phyloP scores from a whole-genome alignment of 23 tunicate species.

The Corella eumyota region DNA sequence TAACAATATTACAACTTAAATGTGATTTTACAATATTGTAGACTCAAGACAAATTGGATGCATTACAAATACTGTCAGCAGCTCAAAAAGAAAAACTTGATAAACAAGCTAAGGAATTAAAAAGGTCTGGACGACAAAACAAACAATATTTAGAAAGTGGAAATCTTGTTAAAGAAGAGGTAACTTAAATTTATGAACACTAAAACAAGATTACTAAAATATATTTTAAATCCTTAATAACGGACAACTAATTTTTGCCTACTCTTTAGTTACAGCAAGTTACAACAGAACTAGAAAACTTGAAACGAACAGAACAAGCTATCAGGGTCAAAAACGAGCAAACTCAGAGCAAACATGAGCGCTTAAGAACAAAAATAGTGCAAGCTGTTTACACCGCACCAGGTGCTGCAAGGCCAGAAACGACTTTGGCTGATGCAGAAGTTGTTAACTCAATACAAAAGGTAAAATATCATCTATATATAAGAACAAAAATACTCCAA shows the following conservation, averaged over 20 bases:
- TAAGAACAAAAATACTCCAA: no score
- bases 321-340: conserved; percentile 40
- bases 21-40: no score
- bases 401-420: conserved; percentile 50
- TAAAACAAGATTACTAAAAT: no score
- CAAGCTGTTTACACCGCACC: conserved; percentile 81
- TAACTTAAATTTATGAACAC: neutral
- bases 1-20: neutral
- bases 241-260: neutral
- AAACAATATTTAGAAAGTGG: conserved; percentile 49
- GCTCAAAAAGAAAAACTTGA: conserved; percentile 45
- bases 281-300: conserved; percentile 20
- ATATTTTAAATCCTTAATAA: neutral
- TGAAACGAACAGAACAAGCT: conserved; percentile 37
- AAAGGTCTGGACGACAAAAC: conserved; percentile 19
- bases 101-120: conserved; percentile 39
- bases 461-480: conserved; percentile 4
- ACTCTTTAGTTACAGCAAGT: conserved; percentile 18
- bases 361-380: conserved; percentile 38
- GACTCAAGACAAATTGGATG: neutral
- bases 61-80: neutral
- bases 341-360: conserved; percentile 26
- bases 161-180: conserved; percentile 18
- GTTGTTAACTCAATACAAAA: conserved; percentile 49
- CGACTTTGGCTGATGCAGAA: conserved; percentile 24